Conservation (phyloP, 2,113 vertebrate species). For the Axis porcinus region DNA sequence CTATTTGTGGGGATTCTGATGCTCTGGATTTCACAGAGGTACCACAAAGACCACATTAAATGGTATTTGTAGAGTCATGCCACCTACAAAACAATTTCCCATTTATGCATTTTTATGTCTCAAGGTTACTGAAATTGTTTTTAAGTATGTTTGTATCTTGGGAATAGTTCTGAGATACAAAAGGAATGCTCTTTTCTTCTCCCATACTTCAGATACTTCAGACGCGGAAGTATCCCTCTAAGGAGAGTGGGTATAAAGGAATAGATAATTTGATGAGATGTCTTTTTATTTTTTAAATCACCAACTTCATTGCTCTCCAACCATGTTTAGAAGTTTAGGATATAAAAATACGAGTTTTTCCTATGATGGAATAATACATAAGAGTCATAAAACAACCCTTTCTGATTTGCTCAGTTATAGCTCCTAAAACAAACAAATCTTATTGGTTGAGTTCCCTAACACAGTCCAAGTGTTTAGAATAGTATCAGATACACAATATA, state of each 20-base stretch:
- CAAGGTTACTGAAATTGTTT: background rate
- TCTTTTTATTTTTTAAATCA: background rate
- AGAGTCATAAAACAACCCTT: background rate
- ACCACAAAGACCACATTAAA: background rate
- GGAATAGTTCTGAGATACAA: slow-evolving; percentile 11
- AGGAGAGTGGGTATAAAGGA: background rate
- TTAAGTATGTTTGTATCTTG: background rate
- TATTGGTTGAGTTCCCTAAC: background rate
- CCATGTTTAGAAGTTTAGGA: background rate
- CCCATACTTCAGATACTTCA: background rate
- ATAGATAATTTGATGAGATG: background rate
- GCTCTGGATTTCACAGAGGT: background rate
- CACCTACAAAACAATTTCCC: background rate
- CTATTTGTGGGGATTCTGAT: background rate
- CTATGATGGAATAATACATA: background rate
- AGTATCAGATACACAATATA: background rate
- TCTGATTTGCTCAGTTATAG: background rate
- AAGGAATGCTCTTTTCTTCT: background rate
- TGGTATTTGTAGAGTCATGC: background rate
- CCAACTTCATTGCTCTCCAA: background rate
- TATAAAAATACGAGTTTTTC: background rate
- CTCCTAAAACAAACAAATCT: slow-evolving; percentile 24
- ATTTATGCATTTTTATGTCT: background rate
- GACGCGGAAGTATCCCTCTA: background rate
- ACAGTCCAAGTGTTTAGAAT: background rate